Conservation (phyloP, 2,113 vertebrate genomes). For the Hystrix brachyura region DNA sequence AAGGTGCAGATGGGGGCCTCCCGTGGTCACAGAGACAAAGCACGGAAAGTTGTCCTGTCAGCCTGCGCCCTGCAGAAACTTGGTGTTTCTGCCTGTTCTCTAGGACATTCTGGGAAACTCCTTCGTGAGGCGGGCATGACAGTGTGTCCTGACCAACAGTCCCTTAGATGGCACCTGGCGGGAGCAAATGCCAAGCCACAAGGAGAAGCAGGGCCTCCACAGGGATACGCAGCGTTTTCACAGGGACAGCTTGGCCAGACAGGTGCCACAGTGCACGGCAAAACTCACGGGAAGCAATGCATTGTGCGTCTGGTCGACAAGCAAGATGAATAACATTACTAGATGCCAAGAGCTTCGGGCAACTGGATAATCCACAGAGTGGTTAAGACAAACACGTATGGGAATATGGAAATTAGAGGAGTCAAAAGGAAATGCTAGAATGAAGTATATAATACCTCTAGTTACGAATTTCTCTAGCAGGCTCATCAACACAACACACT, state of each 20-base stretch:
- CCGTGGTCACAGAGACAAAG: not conserved
- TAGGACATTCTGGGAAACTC: not conserved
- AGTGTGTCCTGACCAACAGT: not conserved
- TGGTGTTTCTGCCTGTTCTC: not conserved
- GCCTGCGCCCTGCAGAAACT: not conserved
- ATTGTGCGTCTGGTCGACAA: not conserved
- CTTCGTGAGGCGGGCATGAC: not conserved
- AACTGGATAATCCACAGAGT: not conserved
- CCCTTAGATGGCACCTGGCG: not conserved
- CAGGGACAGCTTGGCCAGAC: too few species aligned
- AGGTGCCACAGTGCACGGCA: too few species aligned
- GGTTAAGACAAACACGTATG: not conserved
- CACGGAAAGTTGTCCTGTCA: not conserved
- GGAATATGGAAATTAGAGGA: not conserved
- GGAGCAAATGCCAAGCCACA: not conserved
- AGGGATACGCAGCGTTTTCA: not conserved
- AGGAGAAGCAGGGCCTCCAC: not conserved
- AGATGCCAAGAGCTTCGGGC: not conserved
- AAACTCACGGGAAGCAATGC: not conserved
- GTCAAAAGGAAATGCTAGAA: not conserved
- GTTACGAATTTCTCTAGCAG: not conserved
- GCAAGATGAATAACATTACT: not conserved
- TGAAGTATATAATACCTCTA: not conserved
- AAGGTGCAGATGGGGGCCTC: not conserved
- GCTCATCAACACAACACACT: not conserved